These are phyloP conservation scores for Helicoverpa armigera DNA, from an alignment of 1,140 invertebrate species.

Conservation along the genomic window DNA sequence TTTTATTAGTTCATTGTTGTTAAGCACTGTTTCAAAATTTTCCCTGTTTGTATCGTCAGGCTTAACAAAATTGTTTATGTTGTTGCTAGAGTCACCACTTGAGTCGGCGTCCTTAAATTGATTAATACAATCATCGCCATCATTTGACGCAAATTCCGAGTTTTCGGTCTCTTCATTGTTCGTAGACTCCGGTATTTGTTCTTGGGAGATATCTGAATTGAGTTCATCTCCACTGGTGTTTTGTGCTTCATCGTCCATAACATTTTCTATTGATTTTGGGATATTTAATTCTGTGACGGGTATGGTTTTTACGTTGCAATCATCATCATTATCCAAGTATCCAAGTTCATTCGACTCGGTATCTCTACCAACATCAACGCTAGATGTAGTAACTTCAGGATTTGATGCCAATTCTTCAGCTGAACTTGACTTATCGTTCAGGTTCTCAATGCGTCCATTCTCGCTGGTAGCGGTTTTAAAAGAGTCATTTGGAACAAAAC, in stretches of 20 bases:
- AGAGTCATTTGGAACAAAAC: neutral
- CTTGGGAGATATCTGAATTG: neutral
- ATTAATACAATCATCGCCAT: neutral
- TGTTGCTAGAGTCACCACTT: constrained; percentile 9
- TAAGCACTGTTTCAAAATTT: neutral
- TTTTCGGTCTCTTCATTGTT: neutral
- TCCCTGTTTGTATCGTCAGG: neutral
- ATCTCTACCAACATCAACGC: constrained; percentile 13
- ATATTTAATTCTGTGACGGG: neutral
- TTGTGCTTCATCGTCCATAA: neutral
- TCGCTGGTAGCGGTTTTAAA: neutral
- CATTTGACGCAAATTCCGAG: neutral
- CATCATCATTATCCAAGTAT: neutral
- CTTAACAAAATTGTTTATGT: neutral
- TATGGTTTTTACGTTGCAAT: neutral
- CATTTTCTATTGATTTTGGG: neutral
- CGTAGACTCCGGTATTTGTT: neutral
- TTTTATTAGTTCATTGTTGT: neutral
- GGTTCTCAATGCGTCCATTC: neutral
- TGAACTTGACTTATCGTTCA: neutral
- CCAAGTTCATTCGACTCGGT: neutral
- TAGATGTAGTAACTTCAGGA: neutral
- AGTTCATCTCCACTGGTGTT: neutral
- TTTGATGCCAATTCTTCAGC: constrained; percentile 23
- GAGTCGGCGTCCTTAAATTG: neutral